Conservation (phyloP, 2,888 invertebrate species). For the Endotricha flammealis region DNA sequence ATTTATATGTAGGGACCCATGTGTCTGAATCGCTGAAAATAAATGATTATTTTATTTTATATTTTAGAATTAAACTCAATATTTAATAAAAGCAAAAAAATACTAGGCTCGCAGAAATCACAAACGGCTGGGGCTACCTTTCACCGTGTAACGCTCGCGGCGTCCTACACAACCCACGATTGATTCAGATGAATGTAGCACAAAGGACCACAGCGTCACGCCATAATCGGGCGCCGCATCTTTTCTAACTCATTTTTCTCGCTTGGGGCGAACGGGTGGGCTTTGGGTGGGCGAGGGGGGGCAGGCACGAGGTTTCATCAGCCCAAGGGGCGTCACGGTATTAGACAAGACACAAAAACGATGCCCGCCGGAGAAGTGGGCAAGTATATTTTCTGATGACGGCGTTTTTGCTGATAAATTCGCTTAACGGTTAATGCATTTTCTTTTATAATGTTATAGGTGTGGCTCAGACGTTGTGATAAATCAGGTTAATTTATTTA, state of each 20-base stretch:
- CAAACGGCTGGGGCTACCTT: constrained; percentile 35
- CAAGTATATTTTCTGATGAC: constrained; percentile 64
- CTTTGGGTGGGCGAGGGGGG: constrained; percentile 22
- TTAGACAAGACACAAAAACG: constrained; percentile 78
- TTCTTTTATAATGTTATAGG: too few species aligned
- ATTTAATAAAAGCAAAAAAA: background rate
- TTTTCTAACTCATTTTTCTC: constrained; percentile 79
- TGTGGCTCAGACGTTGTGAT: too few species aligned
- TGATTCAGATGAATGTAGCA: constrained; percentile 70
- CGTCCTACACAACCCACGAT: constrained; percentile 51
- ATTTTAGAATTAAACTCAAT: background rate
- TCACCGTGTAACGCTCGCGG: constrained; percentile 41
- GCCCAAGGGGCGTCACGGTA: constrained; percentile 68
- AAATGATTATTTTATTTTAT: background rate
- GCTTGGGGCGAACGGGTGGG: constrained; percentile 48
- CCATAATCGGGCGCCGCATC: constrained; percentile 75
- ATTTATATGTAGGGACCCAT: too few species aligned
- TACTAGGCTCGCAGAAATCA: constrained; percentile 37
- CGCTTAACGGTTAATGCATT: background rate
- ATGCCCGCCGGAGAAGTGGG: constrained; percentile 62
- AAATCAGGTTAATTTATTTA: too few species aligned
- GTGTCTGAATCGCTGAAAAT: too few species aligned
- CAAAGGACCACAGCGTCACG: constrained; percentile 64
- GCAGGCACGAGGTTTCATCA: constrained; percentile 54
- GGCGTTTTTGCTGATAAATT: constrained; percentile 19